Evolutionary conservation across 2,888 invertebrate species (phyloP), one percentile per base, ranked within the genome.

Genomic region (Cremastinae sp.): DNA sequence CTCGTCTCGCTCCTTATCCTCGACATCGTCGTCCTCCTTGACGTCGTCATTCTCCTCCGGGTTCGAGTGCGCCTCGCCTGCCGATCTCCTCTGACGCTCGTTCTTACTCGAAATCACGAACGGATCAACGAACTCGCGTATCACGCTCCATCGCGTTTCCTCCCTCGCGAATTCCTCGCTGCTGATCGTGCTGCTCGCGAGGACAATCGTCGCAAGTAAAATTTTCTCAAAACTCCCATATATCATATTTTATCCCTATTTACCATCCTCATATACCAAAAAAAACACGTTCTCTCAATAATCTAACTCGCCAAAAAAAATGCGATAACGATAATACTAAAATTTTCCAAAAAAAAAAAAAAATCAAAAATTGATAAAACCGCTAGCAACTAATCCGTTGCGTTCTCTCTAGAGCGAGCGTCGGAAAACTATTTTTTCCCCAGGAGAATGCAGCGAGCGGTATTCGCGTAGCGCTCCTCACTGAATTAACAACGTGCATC

Each of bases 101-200:
- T 69, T 69, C 0, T 58, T 64, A 16, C 39, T 55, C 4, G 79
- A 49, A 7, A 85, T 61, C 10, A 87, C 76, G 5, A 80, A 77
- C 1, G 88, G 87, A 39, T 81, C 74, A 12, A 87, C 83, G 65
- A 86, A 80, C 61, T 83, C 80, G 9, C 73, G 70, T 20, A 53
- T 39, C 9, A 69, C 14, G 3, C 64, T 65, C 73, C 65, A 70
- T 12, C 49, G 59, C 9, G 55, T 59, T 59, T 76, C 73, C 53
- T 58, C 64, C 14, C 53, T 45, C 14, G 49, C 55, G 9, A 51
- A 55, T 58, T 64, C 69, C 28, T 65, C 76, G 65, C 76, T 55
- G 28, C 2, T 28, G n/a, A 73, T 35, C 10, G 41, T 55, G 14
- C 64, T 28, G 14, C 35, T 14, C 8, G 70, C 70, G 37, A 70